Evolutionary conservation across 2,797 vertebrate genomes (phyloP), one percentile per base, ranked within the genome.

Genomic region (Cyclura pinguis): DNA sequence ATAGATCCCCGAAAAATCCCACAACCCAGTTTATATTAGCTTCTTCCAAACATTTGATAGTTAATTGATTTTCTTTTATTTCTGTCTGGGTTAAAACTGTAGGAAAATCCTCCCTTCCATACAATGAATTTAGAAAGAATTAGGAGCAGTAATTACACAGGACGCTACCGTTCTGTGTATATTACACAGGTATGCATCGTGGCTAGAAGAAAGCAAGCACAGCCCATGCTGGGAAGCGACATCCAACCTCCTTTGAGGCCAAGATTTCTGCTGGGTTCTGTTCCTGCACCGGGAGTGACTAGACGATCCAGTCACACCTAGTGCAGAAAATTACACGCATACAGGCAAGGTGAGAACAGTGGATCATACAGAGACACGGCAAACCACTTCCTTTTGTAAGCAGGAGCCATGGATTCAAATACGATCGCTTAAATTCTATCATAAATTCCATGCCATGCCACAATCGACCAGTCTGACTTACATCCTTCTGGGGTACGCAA

Each of bases 401-500:
- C 16, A 13, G 47, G 5, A 18, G 4, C 77, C 27, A 1, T 16
- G 3, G 12, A 42, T 27, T 47, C 42, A 84, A 67, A 22, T 29
- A 84, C 13, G 35, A 20, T 27, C 20, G 4, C 20, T 83, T 69
- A 20, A 27, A 69, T 47, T 57, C 47, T 3, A 47, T 74, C 52
- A 35, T 24, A 13, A 24, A 38, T n/a, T 29, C 69, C 20, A 80
- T 7, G 0, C 38, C 0, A 27, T 47, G 16, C 32, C 35, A 52
- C 29, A 5, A 84, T 38, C 16, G 27, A 64, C 32, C 1, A 29
- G 57, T 24, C 29, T 62, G 80, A 98, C 99, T 98, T 96, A 99
- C 99, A 1, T 95, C 99, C 99, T 96, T 99, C 99, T 0, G 98
- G 98, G 0, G 98, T 98, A 90, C 98, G 95, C 84, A 99, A 96